These are phyloP conservation scores for Hepsetus odoe DNA, from an alignment of 2,113 vertebrate species.

Conservation along the genomic window DNA sequence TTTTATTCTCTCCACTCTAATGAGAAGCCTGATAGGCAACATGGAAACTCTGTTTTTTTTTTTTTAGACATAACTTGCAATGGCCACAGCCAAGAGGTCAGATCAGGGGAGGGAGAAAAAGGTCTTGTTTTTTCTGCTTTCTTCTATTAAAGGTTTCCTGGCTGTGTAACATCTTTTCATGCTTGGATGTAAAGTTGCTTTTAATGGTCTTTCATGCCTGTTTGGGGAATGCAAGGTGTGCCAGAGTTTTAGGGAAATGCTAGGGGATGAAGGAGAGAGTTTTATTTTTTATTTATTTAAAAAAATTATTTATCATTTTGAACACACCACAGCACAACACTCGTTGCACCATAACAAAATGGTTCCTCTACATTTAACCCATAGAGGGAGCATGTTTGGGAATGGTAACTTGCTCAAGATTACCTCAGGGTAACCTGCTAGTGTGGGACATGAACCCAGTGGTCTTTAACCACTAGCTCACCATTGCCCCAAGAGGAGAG, in stretches of 20 bases:
- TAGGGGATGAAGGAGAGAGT: too few relatives aligned
- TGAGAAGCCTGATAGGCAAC: slow-evolving; percentile 16
- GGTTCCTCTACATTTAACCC: too few relatives aligned
- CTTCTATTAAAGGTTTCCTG: not conserved
- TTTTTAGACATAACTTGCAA: not conserved
- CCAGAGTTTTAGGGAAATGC: not conserved
- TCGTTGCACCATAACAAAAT: too few relatives aligned
- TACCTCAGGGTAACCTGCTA: too few relatives aligned
- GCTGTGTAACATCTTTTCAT: not conserved
- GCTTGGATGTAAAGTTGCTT: not conserved
- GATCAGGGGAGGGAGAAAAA: not conserved
- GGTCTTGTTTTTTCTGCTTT: not conserved
- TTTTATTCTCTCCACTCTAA: not conserved
- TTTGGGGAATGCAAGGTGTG: not conserved
- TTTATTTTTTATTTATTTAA: too few relatives aligned
- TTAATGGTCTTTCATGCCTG: not conserved
- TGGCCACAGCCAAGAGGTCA: not conserved
- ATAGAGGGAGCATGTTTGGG: too few relatives aligned
- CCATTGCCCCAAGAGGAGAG: too few relatives aligned
- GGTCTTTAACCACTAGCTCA: too few relatives aligned
- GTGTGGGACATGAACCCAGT: too few relatives aligned
- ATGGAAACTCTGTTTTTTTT: not conserved
- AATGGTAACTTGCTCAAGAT: too few relatives aligned
- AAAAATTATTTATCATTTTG: too few relatives aligned
- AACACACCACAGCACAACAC: too few relatives aligned